phyloP scores from a whole-genome alignment of 2,797 vertebrate genomes.

The Catostomus latipinnis region DNA sequence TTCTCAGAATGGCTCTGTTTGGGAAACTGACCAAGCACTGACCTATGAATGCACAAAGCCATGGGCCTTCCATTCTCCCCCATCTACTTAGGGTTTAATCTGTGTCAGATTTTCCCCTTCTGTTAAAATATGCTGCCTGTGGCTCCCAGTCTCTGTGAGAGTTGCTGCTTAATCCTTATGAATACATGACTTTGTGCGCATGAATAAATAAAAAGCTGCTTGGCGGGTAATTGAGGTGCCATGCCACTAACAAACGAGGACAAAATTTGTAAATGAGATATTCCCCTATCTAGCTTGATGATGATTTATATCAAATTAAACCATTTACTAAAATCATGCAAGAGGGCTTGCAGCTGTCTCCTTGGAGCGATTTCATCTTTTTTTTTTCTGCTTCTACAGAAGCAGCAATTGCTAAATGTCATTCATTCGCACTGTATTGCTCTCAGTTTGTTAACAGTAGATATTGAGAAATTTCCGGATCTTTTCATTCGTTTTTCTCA shows the following conservation, averaged over 20 bases:
- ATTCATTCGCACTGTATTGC: slow-evolving; percentile 26
- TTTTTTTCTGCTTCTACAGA: slow-evolving; percentile 14
- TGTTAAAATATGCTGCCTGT: slow-evolving; percentile 84
- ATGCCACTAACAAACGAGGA: slow-evolving; percentile 82
- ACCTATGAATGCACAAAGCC: slow-evolving; percentile 74
- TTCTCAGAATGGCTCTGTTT: slow-evolving; percentile 68
- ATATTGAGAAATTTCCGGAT: not conserved
- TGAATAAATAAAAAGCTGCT: slow-evolving; percentile 87
- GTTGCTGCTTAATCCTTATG: slow-evolving; percentile 85
- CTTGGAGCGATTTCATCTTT: slow-evolving; percentile 27
- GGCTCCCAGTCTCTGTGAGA: slow-evolving; percentile 80
- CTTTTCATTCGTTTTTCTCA: not conserved
- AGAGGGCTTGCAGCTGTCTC: slow-evolving; percentile 51
- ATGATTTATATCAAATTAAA: slow-evolving; percentile 76
- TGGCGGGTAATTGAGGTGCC: slow-evolving; percentile 83
- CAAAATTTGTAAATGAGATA: slow-evolving; percentile 81
- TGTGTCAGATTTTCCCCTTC: slow-evolving; percentile 78
- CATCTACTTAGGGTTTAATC: slow-evolving; percentile 69
- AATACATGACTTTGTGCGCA: slow-evolving; percentile 85
- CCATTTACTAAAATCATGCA: slow-evolving; percentile 69
- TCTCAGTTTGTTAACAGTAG: slow-evolving; percentile 22
- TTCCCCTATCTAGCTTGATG: slow-evolving; percentile 65
- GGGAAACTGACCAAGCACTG: slow-evolving; percentile 74
- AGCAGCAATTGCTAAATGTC: slow-evolving; percentile 5
- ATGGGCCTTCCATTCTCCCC: slow-evolving; percentile 59